A percentile compares a stretch with the other conserved stretches of the same genome.
Conservation (phyloP, 2,888 invertebrate genomes). For the Tetragonisca angustula region DNA sequence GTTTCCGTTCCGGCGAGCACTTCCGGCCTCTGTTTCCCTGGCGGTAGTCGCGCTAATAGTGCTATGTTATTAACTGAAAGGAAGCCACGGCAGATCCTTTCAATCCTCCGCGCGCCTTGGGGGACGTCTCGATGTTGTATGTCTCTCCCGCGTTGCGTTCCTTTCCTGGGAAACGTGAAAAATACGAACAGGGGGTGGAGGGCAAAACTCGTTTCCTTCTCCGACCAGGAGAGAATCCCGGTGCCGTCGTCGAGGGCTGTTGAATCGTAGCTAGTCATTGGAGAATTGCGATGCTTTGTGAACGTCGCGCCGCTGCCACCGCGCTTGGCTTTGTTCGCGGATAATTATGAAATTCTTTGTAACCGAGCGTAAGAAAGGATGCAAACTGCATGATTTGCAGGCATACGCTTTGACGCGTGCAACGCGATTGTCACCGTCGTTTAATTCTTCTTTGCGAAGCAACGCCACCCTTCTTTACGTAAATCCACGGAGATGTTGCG, state of each 20-base stretch:
- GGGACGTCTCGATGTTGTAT: background rate
- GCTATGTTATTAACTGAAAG: constrained; percentile 36
- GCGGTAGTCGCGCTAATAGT: constrained; percentile 28
- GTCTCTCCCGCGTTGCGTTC: background rate
- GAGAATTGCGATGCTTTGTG: background rate
- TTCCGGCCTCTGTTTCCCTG: background rate
- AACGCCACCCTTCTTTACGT: background rate
- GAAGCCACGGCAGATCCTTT: background rate
- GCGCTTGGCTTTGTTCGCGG: background rate
- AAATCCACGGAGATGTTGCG: background rate
- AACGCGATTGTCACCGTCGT: background rate
- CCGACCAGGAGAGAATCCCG: background rate
- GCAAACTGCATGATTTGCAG: no score
- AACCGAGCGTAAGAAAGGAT: no score
- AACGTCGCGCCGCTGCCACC: no score
- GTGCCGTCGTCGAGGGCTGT: background rate
- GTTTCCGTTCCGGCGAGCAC: constrained; percentile 33
- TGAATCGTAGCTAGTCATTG: background rate
- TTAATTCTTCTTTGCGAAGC: background rate
- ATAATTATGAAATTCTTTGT: background rate
- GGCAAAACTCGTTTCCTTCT: background rate
- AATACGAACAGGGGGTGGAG: background rate
- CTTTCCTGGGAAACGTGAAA: background rate
- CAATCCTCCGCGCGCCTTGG: background rate
- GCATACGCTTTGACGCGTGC: no score